Evolutionary conservation across 1,140 invertebrate species (phyloP).

Genomic region (Panulirus ornatus): DNA sequence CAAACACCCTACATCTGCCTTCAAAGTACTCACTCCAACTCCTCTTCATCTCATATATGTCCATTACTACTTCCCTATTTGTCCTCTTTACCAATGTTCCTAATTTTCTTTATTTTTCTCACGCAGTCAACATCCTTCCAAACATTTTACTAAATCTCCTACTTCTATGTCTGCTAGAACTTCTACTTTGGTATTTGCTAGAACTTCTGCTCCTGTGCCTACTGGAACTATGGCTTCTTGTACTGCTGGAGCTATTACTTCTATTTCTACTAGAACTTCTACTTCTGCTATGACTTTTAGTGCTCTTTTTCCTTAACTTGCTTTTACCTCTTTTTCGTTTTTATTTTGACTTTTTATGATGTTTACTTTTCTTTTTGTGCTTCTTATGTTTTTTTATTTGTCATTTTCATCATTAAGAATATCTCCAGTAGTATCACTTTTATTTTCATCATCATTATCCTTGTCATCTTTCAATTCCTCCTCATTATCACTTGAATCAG

Average conservation of each 20-base stretch:
- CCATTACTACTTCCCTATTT: too few relatives aligned
- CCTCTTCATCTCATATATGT: too few relatives aligned
- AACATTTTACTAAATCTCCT: neutral
- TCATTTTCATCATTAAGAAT: conserved; percentile 2
- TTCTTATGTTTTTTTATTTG: conserved; percentile 58
- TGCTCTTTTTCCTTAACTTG: conserved; percentile 74
- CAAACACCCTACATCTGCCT: too few relatives aligned
- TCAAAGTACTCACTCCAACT: too few relatives aligned
- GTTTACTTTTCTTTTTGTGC: conserved; percentile 75
- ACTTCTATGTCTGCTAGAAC: neutral
- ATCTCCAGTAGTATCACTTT: neutral
- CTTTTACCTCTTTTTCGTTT: conserved; percentile 73
- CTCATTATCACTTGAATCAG: conserved; percentile 20
- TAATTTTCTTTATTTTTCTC: too few relatives aligned
- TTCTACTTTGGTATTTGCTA: conserved; percentile 67
- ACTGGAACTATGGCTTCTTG: conserved; percentile 30
- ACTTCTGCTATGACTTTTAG: conserved; percentile 33
- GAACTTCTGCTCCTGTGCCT: conserved; percentile 27
- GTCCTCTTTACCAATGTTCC: too few relatives aligned
- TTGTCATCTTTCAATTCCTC: conserved; percentile 10
- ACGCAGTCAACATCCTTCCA: too few relatives aligned
- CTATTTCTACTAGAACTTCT: conserved; percentile 74
- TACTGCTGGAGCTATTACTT: neutral
- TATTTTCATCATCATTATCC: conserved; percentile 33
- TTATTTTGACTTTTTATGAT: conserved; percentile 70